Evolutionary conservation across 2,888 invertebrate genomes (phyloP).

Genomic region (Spilarctia lutea): DNA sequence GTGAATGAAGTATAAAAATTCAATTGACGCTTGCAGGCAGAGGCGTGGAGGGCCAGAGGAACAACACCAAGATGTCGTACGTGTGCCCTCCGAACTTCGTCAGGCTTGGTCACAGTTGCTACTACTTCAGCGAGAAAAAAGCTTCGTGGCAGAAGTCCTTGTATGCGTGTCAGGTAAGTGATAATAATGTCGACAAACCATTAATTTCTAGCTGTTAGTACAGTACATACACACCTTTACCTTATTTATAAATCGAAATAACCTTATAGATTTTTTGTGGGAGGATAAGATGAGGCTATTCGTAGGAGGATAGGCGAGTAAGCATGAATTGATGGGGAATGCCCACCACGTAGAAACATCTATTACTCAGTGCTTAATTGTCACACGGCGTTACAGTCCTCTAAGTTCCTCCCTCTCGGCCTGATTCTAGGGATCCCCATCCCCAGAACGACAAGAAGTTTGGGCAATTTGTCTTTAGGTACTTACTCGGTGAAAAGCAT

Average conservation of each 20-base stretch:
- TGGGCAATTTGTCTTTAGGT: neutral
- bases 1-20: neutral
- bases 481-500: neutral
- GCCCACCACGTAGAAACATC: neutral
- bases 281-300: no score
- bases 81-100: constrained; percentile 90
- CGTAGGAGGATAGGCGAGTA: no score
- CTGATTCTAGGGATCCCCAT: no score
- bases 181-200: neutral
- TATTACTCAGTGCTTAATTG: neutral
- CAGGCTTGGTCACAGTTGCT: constrained; percentile 91
- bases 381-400: neutral
- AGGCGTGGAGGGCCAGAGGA: constrained; percentile 70
- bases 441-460: neutral
- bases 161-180: constrained; percentile 88
- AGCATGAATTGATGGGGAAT: neutral
- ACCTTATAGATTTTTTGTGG: no score
- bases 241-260: no score
- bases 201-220: neutral
- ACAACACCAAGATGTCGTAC: constrained; percentile 82
- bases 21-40: constrained; percentile 55
- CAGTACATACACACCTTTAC: no score
- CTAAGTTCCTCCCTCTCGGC: neutral
- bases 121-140: constrained; percentile 89
- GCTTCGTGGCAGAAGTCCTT: constrained; percentile 91